Conservation (phyloP, 2,797 vertebrate genomes). For the Siniperca scherzeri region DNA sequence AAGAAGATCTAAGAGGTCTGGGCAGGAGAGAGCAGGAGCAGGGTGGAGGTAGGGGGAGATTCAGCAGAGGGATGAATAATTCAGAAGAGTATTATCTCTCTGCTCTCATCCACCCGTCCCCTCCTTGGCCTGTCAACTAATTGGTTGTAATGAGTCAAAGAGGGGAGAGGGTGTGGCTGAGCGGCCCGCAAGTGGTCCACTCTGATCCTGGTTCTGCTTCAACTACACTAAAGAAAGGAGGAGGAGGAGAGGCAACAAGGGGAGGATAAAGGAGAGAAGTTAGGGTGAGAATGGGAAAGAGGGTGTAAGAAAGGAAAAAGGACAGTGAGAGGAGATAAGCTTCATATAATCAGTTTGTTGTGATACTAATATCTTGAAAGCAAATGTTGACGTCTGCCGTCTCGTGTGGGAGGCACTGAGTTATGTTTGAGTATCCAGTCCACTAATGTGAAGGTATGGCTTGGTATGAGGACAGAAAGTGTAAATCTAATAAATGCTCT, state of each 20-base stretch:
- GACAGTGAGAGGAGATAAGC: background rate
- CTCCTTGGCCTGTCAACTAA: constrained; percentile 68
- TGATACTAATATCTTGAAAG: constrained; percentile 5
- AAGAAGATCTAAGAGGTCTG: constrained; percentile 29
- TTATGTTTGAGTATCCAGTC: constrained; percentile 12
- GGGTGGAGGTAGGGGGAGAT: constrained; percentile 31
- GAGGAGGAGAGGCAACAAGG: constrained; percentile 20
- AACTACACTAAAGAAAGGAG: constrained; percentile 30
- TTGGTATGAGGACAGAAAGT: constrained; percentile 19
- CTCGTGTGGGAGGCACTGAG: constrained; percentile 13
- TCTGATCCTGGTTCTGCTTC: constrained; percentile 53
- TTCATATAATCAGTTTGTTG: constrained; percentile 5
- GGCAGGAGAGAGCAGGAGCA: constrained; percentile 22
- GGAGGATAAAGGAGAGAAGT: constrained; percentile 1
- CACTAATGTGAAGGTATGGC: constrained; percentile 19
- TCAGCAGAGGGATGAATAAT: constrained; percentile 73
- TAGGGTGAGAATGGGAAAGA: background rate
- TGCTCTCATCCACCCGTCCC: constrained; percentile 49
- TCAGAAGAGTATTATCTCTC: constrained; percentile 70
- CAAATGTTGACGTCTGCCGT: constrained; percentile 11
- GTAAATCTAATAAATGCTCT: constrained; percentile 37
- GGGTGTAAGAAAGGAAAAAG: background rate
- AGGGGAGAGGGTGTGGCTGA: constrained; percentile 57
- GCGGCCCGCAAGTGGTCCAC: constrained; percentile 63
- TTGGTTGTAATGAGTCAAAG: constrained; percentile 77